phyloP scores from a whole-genome alignment of 2,888 invertebrate genomes.

The Zygogramma bicolorata region DNA sequence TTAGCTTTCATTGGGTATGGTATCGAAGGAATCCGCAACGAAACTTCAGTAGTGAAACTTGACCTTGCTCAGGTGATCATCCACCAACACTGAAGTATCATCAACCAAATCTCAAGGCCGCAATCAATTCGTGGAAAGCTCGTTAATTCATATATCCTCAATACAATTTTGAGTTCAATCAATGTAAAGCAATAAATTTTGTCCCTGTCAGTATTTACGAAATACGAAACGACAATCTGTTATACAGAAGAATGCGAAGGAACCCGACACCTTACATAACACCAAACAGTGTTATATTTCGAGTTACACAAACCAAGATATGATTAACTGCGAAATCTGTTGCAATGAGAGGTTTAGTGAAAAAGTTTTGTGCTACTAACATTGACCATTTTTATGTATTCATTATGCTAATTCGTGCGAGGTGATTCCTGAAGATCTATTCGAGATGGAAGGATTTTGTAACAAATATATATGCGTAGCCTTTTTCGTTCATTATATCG shows the following conservation, averaged over 20 bases:
- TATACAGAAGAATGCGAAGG: too few relatives aligned
- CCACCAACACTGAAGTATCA: too few relatives aligned
- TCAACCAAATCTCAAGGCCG: neutral
- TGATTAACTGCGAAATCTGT: neutral
- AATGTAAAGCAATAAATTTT: neutral
- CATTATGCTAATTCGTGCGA: neutral
- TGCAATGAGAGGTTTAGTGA: neutral
- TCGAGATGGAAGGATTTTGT: neutral
- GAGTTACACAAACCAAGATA: neutral
- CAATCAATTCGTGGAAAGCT: neutral
- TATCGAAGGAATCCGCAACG: too few relatives aligned
- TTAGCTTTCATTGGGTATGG: too few relatives aligned
- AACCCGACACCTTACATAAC: neutral
- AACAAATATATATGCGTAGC: too few relatives aligned
- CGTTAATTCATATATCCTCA: neutral
- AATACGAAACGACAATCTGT: too few relatives aligned
- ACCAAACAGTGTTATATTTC: neutral
- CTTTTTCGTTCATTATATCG: too few relatives aligned
- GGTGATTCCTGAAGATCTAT: neutral
- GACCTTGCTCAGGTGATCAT: too few relatives aligned
- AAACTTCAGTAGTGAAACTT: too few relatives aligned
- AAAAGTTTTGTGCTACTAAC: neutral
- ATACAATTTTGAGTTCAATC: too few relatives aligned
- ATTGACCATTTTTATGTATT: neutral
- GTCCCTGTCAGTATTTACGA: neutral